Evolutionary conservation across 2,888 invertebrate species (phyloP).

Genomic region (Campoletis raptor): DNA sequence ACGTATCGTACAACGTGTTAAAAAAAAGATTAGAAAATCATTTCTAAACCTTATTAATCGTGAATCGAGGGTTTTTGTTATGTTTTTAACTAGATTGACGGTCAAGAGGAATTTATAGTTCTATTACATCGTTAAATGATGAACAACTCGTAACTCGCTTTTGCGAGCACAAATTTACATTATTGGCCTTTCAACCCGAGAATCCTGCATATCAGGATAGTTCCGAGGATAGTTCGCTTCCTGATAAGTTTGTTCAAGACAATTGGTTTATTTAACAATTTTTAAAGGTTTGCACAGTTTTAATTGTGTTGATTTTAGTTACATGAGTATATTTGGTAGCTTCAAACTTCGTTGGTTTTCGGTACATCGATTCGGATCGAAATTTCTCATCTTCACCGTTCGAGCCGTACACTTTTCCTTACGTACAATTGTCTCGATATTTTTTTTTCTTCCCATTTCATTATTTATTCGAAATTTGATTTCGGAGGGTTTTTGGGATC

Average conservation of each 20-base stretch:
- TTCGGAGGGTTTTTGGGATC: too few species aligned
- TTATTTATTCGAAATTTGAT: too few species aligned
- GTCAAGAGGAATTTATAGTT: not conserved
- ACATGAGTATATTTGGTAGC: not conserved
- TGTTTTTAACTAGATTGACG: not conserved
- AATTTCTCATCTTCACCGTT: too few species aligned
- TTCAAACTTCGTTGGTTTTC: not conserved
- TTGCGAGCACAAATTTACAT: not conserved
- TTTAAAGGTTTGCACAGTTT: not conserved
- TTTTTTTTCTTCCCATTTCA: too few species aligned
- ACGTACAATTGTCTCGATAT: not conserved
- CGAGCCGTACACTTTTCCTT: not conserved
- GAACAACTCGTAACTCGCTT: not conserved
- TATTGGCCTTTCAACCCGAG: not conserved
- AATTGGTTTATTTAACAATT: not conserved
- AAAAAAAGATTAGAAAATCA: not conserved
- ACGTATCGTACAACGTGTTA: too few species aligned
- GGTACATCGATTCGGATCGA: not conserved
- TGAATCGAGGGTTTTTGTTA: not conserved
- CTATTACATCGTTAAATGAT: not conserved
- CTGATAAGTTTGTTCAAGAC: slow-evolving; percentile 1
- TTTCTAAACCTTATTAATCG: not conserved
- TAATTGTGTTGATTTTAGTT: slow-evolving; percentile 9
- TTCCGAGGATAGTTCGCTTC: slow-evolving; percentile 1
- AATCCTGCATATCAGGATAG: not conserved